Conservation (phyloP, 2,888 invertebrate species). For the Tryphoninae sp. region DNA sequence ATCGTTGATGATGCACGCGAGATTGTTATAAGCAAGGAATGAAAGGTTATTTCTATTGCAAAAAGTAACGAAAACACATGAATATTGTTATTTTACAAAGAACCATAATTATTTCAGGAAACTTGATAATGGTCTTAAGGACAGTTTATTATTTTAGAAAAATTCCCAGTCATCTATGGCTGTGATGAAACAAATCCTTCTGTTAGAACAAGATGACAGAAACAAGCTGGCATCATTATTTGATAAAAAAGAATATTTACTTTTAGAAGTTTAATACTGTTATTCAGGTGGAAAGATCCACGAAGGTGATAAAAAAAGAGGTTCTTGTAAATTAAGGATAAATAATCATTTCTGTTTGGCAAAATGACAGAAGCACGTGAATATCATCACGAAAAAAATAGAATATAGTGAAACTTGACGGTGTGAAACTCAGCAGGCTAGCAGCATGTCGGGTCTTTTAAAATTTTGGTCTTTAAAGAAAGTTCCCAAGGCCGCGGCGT, state of each 20-base stretch:
- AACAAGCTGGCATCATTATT: too few species aligned
- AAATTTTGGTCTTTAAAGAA: slow-evolving; percentile 52
- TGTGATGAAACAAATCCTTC: too few species aligned
- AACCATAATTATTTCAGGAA: not conserved
- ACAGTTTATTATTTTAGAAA: not conserved
- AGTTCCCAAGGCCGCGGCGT: slow-evolving; percentile 46
- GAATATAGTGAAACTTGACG: slow-evolving; percentile 25
- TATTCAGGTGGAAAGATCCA: too few species aligned
- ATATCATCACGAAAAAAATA: slow-evolving; percentile 3
- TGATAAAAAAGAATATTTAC: too few species aligned
- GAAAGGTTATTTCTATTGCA: too few species aligned
- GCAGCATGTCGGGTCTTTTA: slow-evolving; percentile 20
- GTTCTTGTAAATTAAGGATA: not conserved
- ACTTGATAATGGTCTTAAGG: not conserved
- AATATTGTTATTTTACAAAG: not conserved
- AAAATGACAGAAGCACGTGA: slow-evolving; percentile 21
- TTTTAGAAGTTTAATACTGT: too few species aligned
- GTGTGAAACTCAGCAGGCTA: slow-evolving; percentile 11
- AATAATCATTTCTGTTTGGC: not conserved
- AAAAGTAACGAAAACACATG: not conserved
- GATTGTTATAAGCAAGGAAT: too few species aligned
- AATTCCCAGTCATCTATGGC: not conserved
- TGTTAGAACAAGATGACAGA: too few species aligned
- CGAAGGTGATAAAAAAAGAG: not conserved
- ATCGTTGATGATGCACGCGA: too few species aligned